Evolutionary conservation across 2,888 invertebrate species (phyloP).

Genomic region (Crematogaster levior): DNA sequence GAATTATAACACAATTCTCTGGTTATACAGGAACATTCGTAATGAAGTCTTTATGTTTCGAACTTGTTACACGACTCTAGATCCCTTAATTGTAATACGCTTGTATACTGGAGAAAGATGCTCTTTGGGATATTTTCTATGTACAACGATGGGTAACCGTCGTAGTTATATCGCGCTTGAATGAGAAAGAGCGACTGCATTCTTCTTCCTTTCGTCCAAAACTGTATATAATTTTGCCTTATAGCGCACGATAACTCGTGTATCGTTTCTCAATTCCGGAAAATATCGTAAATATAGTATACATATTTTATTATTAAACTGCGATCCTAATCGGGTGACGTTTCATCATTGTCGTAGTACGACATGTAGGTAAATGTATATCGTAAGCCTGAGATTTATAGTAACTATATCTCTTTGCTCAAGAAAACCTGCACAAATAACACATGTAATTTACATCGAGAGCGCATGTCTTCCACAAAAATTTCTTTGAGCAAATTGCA

Average conservation of each 20-base stretch:
- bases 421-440: slow-evolving; percentile 15
- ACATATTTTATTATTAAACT: slow-evolving; percentile 10
- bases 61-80: slow-evolving; percentile 15
- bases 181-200: slow-evolving; percentile 13
- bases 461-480: background rate
- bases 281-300: background rate
- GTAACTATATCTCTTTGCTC: slow-evolving; percentile 34
- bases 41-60: background rate
- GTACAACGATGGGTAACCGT: slow-evolving; percentile 35
- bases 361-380: background rate
- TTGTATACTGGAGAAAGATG: slow-evolving; percentile 32
- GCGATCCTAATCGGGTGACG: slow-evolving; percentile 13
- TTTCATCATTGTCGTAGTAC: background rate
- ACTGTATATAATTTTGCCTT: background rate
- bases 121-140: slow-evolving; percentile 51
- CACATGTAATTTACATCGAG: slow-evolving; percentile 8
- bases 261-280: slow-evolving; percentile 6
- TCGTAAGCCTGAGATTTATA: slow-evolving; percentile 39
- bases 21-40: slow-evolving; percentile 44
- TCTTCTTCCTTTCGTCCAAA: slow-evolving; percentile 1
- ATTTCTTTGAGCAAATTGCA: background rate
- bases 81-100: slow-evolving; percentile 17
- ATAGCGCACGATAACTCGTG: background rate
- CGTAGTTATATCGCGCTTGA: background rate
- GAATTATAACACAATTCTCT: slow-evolving; percentile 26